phyloP scores from a whole-genome alignment of 2,113 vertebrate genomes.

The Neotoma lepida region DNA sequence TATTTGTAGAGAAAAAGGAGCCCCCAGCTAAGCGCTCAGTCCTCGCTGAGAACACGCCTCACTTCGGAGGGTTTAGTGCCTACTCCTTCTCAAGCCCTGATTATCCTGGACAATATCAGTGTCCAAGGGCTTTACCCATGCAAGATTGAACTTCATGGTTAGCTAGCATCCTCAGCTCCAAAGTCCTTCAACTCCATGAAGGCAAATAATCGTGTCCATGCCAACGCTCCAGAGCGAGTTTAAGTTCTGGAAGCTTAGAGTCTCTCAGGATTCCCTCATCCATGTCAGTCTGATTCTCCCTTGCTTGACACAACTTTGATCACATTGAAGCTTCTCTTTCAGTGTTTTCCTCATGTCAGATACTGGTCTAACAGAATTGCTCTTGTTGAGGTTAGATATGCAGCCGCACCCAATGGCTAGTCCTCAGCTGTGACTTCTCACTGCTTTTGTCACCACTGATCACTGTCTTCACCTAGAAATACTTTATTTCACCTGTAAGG shows the following conservation, averaged over 20 bases:
- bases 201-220: accelerated
- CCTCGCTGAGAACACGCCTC: background rate
- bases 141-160: background rate
- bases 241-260: background rate
- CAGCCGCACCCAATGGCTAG: background rate
- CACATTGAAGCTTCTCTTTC: background rate
- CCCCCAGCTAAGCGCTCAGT: accelerated
- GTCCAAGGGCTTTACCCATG: accelerated
- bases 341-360: background rate
- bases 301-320: background rate
- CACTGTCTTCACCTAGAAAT: background rate
- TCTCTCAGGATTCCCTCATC: background rate
- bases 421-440: background rate
- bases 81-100: background rate
- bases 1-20: background rate
- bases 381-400: background rate
- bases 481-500: background rate
- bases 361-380: background rate
- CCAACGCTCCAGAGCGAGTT: background rate
- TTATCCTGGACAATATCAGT: background rate
- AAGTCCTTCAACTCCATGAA: background rate
- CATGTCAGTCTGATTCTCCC: no score
- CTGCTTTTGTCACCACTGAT: no score
- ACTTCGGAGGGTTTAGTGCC: background rate
- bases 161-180: background rate